Evolutionary conservation across 1,140 invertebrate species (phyloP).

Genomic region (Megalonaias nervosa): DNA sequence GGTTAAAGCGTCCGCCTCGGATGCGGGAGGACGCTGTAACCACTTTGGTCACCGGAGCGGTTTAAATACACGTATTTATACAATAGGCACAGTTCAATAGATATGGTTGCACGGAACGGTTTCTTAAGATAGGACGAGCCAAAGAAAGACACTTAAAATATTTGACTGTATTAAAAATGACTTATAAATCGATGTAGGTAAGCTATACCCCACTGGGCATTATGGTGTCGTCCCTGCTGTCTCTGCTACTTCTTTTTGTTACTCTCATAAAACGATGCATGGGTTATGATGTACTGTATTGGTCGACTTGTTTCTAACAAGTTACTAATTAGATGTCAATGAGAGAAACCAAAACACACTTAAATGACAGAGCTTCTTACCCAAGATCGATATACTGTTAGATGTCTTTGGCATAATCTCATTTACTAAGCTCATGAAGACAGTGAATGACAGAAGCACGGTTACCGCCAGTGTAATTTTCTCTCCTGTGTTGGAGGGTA

Average conservation of each 20-base stretch:
- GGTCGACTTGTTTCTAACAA: not conserved
- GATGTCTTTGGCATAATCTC: constrained; percentile 77
- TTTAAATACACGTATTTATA: too few species aligned
- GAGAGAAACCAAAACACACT: not conserved
- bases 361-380: constrained; percentile 56
- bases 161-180: too few species aligned
- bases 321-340: not conserved
- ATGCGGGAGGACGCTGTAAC: too few species aligned
- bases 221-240: not conserved
- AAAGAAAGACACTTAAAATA: too few species aligned
- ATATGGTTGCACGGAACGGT: too few species aligned
- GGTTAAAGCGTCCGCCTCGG: too few species aligned
- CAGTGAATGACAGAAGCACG: constrained; percentile 75
- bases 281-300: not conserved
- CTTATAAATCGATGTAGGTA: not conserved
- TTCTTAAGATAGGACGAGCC: too few species aligned
- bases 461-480: constrained; percentile 76
- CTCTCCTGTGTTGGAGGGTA: constrained; percentile 76
- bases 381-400: constrained; percentile 75
- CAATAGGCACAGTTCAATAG: too few species aligned
- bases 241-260: not conserved
- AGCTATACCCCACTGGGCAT: not conserved
- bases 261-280: not conserved
- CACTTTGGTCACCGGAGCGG: too few species aligned
- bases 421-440: constrained; percentile 76